Evolutionary conservation across 2,888 invertebrate species (phyloP), one percentile per base, ranked within the genome.

Genomic region (Catocala nupta): DNA sequence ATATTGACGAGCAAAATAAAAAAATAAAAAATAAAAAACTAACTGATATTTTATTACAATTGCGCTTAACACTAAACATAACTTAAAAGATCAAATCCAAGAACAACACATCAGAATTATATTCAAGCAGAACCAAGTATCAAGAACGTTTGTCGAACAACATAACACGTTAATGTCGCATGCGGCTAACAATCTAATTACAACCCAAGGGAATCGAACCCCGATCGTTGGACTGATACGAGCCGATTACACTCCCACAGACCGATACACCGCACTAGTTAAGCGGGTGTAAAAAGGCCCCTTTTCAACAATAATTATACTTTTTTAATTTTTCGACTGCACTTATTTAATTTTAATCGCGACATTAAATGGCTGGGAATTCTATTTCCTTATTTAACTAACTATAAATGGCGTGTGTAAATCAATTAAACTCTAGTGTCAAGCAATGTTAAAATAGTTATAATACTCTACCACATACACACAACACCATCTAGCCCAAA

Each of bases 101-200:
- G 13, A 13, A 39, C 33, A 39, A 39, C 5, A 12, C 11, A 39
- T 1, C 10, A 13, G 0, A 12, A 33, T 6, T 8, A 33, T 16
- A 33, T 50, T 34, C 33, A 33, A 8, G n/a, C 10, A 1, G 0
- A 5, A 7, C 11, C 11, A 43, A 59, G 59, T 59, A 60, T 56
- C 59, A 65, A 65, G 34, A 56, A 16, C 33, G 0, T 55, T 5
- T 5, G 47, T 52, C 77, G 47, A 9, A 39, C 36, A 75, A 84
- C 77, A 85, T 86, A 85, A 89, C 91, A 90, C 88, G 85, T 89
- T 86, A 83, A 86, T 91, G 92, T 93, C 84, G 93, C 93, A 93
- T 92, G 93, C 88, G 82, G 90, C 91, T 92, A 93, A 93, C 93
- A 93, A 92, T 93, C 91, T 93, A 93, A 93, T 93, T 93, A 91